Evolutionary conservation across 2,113 vertebrate species (phyloP).

Genomic region (Microtus oregoni): DNA sequence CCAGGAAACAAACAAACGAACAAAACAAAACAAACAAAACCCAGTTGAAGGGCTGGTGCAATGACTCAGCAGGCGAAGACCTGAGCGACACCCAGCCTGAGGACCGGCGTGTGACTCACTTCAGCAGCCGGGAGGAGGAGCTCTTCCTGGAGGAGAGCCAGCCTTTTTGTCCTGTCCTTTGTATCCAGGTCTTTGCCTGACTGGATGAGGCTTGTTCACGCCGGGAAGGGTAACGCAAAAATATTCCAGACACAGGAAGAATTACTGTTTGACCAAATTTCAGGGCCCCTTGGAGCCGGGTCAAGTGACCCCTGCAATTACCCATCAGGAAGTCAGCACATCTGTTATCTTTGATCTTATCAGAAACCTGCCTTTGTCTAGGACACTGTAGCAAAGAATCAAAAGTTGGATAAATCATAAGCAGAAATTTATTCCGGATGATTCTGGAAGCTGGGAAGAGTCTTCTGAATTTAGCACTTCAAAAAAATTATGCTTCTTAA

Average conservation of each 20-base stretch:
- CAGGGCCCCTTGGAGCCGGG: neutral
- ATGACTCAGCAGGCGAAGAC: neutral
- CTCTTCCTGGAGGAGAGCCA: neutral
- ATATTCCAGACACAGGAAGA: neutral
- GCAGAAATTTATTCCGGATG: neutral
- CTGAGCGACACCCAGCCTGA: neutral
- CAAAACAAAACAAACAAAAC: neutral
- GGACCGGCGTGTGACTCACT: neutral
- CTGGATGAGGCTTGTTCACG: neutral
- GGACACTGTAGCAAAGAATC: neutral
- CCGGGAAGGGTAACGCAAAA: neutral
- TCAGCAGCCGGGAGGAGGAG: neutral
- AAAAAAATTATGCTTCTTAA: neutral
- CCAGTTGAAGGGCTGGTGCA: neutral
- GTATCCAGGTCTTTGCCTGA: neutral
- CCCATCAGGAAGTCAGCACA: neutral
- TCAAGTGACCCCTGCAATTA: constrained; percentile 1
- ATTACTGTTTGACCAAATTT: neutral
- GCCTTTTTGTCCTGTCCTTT: neutral
- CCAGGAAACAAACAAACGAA: neutral
- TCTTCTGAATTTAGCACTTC: neutral
- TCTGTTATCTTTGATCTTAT: neutral
- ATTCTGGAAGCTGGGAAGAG: neutral
- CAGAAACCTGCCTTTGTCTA: neutral
- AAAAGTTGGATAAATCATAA: neutral